Evolutionary conservation across 1,140 invertebrate genomes (phyloP).

Genomic region (Penaeus chinensis): DNA sequence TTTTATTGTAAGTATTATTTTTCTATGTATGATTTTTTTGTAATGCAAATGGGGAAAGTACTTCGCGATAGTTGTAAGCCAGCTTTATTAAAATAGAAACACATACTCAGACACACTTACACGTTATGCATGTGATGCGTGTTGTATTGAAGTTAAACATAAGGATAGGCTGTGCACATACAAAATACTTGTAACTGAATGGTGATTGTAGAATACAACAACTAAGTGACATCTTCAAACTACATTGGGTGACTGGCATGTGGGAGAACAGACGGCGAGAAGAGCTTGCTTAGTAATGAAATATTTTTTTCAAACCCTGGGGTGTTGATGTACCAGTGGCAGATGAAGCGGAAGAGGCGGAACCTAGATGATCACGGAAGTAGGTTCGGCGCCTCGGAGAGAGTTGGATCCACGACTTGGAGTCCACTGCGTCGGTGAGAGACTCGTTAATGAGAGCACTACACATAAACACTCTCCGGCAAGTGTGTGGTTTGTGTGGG

Average conservation of each 20-base stretch:
- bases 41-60: too few relatives aligned
- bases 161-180: neutral
- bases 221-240: too few relatives aligned
- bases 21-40: too few relatives aligned
- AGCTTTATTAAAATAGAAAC: neutral
- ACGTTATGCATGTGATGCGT: neutral
- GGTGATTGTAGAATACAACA: neutral
- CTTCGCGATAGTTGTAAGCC: neutral
- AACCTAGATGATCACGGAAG: conserved; percentile 32
- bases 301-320: neutral
- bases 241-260: too few relatives aligned
- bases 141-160: neutral
- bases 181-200: neutral
- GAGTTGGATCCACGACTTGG: conserved; percentile 54
- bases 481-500: neutral
- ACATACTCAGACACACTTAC: neutral
- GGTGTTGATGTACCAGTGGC: neutral
- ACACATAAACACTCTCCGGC: neutral
- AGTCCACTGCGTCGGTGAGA: conserved; percentile 45
- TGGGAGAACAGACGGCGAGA: too few relatives aligned
- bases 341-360: neutral
- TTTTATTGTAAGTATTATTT: too few relatives aligned
- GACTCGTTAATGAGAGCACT: neutral
- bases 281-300: neutral
- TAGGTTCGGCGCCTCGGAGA: conserved; percentile 38